Evolutionary conservation across 2,888 invertebrate genomes (phyloP).

Genomic region (Deladenus siricidicola): DNA sequence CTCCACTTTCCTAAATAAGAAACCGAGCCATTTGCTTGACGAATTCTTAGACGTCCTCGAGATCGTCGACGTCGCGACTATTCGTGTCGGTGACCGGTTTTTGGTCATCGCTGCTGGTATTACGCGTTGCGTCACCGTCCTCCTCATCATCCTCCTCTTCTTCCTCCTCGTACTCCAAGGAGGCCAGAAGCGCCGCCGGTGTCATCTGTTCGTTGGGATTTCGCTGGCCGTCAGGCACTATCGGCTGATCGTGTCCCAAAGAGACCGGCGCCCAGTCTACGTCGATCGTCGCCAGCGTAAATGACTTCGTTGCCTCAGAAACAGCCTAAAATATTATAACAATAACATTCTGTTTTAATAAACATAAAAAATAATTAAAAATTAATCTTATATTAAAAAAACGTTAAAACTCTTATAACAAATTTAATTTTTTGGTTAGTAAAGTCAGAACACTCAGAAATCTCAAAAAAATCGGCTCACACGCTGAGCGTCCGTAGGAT

Average conservation of each 20-base stretch:
- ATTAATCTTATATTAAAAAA: not conserved
- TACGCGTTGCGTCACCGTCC: too few relatives aligned
- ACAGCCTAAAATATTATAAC: conserved; percentile 22
- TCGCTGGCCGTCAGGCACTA: conserved; percentile 22
- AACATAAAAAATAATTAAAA: too few relatives aligned
- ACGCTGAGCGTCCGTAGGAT: conserved; percentile 14
- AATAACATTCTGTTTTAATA: too few relatives aligned
- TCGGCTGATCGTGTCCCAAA: conserved; percentile 7
- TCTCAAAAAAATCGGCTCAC: conserved; percentile 1
- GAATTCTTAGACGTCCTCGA: too few relatives aligned
- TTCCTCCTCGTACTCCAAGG: conserved; percentile 20
- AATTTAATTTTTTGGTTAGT: conserved; percentile 5
- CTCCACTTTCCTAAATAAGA: too few relatives aligned
- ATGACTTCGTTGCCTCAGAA: conserved; percentile 2
- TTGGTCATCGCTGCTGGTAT: conserved; percentile 1
- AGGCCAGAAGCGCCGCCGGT: conserved; percentile 21
- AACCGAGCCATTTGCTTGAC: too few relatives aligned
- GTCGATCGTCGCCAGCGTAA: conserved; percentile 1
- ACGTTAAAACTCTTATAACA: not conserved
- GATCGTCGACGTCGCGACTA: too few relatives aligned
- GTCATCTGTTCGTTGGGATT: conserved; percentile 25
- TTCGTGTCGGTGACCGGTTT: too few relatives aligned
- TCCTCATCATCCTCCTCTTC: conserved; percentile 13
- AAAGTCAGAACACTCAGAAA: not conserved
- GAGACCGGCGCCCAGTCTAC: conserved; percentile 24